Percentiles rank a stretch among this genome's conserved stretches.
These are phyloP conservation scores for Siphamia tubifer DNA, from an alignment of 2,113 vertebrate species.

Conservation along the genomic window DNA sequence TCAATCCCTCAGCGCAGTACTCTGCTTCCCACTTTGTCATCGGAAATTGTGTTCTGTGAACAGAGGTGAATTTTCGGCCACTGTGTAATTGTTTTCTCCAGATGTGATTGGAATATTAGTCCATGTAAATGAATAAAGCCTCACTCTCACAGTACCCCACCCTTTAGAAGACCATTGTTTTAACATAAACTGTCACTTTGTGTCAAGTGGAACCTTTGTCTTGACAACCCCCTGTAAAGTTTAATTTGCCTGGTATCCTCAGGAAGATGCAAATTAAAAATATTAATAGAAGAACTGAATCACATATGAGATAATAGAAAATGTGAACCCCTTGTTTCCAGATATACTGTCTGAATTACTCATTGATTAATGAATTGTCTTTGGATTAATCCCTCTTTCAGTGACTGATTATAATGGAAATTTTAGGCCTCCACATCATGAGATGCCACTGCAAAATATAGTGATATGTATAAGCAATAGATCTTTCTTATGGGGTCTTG, in stretches of 20 bases:
- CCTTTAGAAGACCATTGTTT: constrained; percentile 20
- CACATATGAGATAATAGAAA: constrained; percentile 13
- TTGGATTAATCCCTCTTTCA: not conserved
- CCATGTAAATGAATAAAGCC: constrained; percentile 11
- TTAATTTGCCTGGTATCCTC: constrained; percentile 30
- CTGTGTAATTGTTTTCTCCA: constrained; percentile 34
- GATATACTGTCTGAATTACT: constrained; percentile 26
- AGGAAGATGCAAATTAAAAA: constrained; percentile 38
- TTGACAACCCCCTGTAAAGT: not conserved
- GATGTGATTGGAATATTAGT: constrained; percentile 24
- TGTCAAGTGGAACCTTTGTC: constrained; percentile 27
- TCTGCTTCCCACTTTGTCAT: not conserved
- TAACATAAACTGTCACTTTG: constrained; percentile 39
- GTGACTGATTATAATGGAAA: constrained; percentile 5
- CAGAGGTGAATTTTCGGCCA: not conserved
- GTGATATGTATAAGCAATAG: not conserved
- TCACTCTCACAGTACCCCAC: not conserved
- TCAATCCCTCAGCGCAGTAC: constrained; percentile 2
- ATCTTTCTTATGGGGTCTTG: not conserved
- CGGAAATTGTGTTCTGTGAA: constrained; percentile 17
- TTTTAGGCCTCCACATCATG: not conserved
- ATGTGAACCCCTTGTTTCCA: not conserved
- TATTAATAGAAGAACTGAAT: constrained; percentile 27
- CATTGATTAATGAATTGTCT: constrained; percentile 29
- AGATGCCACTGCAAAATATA: not conserved